Evolutionary conservation across 2,113 vertebrate genomes (phyloP).

Genomic region (Calidris pygmaea): DNA sequence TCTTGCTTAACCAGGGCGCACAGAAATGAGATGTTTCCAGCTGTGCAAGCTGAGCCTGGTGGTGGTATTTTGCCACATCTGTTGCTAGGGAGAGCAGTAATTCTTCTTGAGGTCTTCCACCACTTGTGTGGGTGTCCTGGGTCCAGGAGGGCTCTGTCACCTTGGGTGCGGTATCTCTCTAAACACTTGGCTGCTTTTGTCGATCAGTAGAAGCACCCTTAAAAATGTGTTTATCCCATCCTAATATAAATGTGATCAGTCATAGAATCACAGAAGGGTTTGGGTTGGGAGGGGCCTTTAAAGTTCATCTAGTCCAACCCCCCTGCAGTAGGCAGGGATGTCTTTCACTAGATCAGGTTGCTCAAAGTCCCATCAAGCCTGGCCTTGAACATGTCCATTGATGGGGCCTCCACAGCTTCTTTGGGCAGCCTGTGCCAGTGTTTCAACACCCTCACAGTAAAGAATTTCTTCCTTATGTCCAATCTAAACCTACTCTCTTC

Average conservation of each 20-base stretch:
- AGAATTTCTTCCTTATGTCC: neutral
- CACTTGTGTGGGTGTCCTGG: neutral
- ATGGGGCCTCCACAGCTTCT: neutral
- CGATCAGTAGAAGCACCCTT: neutral
- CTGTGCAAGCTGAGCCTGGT: neutral
- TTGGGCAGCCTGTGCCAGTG: neutral
- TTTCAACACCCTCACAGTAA: neutral
- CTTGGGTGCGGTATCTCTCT: neutral
- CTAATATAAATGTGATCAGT: neutral
- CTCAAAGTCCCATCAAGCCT: neutral
- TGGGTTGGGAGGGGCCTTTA: neutral
- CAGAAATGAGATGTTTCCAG: neutral
- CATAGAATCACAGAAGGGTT: neutral
- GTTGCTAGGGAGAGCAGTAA: neutral
- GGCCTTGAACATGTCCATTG: neutral
- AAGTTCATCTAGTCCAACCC: neutral
- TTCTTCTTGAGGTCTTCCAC: neutral
- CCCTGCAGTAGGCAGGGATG: neutral
- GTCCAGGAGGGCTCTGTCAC: neutral
- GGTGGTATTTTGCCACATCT: neutral
- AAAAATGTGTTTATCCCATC: neutral
- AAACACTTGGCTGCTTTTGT: neutral
- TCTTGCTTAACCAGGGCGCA: neutral
- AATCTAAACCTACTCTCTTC: neutral
- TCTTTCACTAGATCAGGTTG: rapidly evolving